Base-by-base conservation (phyloP, 2,888 invertebrate genomes). In the Zaprionus obscuricornis region DNA sequence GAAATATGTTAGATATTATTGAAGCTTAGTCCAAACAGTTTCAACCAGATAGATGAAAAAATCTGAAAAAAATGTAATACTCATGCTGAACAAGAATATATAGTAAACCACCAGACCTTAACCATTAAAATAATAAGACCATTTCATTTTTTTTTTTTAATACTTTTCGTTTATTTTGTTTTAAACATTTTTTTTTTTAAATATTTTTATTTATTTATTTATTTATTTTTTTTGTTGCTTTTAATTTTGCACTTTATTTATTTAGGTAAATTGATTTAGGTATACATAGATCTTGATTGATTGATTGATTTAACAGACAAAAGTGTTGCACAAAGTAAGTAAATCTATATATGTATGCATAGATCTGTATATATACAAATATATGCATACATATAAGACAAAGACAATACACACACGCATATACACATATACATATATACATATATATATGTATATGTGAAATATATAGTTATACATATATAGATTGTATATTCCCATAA, bases 261-360 rank as follows among this genome's bases (percentile, higher is more conserved):
- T 58, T 57, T 76, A 77, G 84, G 73, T 77, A 79, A n/a, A 79
- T 78, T 76, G 54, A 83, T 76, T 76, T 76, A 83, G 79, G 56
- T 77, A 77, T 67, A 72, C 67, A 22, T 69, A 64, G 37, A 58
- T 74, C 7, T 22, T 22, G 11, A 17, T 22, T 8, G 13, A 63
- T 74, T 72, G 78, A 84, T 84, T 77, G 78, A 79, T 82, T 81
- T 66, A 78, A 78, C 77, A 72, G 73, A 73, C 66, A 66, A 66
- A 72, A 60, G 67, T 64, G 59, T 71, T 52, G 75, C 76, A 74
- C 78, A 78, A 78, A 76, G 73, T 69, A 36, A 50, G 33, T 67
- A 69, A 68, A 22, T 22, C 4, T 22, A 7, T 22, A 22, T 22
- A 22, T 22, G 7, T 22, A 22, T 22, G 7, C 7, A 22, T 22